phyloP scores from a whole-genome alignment of 2,797 vertebrate genomes.

The Merluccius polli region DNA sequence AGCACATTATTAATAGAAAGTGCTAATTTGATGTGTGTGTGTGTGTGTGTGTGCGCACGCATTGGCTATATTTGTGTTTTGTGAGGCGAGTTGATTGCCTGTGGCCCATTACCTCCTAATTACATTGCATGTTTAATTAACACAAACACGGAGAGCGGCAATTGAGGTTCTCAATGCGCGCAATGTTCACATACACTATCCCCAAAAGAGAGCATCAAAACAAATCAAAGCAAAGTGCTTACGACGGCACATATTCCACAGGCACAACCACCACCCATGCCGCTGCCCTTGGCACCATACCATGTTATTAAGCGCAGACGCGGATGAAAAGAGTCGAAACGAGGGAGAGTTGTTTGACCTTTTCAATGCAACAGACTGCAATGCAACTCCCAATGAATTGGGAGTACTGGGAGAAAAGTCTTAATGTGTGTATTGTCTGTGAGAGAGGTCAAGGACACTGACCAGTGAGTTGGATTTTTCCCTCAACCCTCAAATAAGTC shows the following conservation, averaged over 20 bases:
- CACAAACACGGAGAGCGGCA: slow-evolving; percentile 30
- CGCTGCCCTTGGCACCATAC: not conserved
- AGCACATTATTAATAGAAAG: not conserved
- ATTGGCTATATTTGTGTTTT: not conserved
- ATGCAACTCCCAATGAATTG: not conserved
- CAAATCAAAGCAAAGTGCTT: slow-evolving; percentile 26
- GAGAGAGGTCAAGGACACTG: not conserved
- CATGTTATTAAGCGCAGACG: not conserved
- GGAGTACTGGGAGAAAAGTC: not conserved
- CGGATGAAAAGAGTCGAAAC: not conserved
- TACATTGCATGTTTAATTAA: slow-evolving; percentile 66
- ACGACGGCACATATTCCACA: slow-evolving; percentile 21
- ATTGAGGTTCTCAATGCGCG: slow-evolving; percentile 35
- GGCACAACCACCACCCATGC: not conserved
- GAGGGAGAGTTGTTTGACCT: not conserved
- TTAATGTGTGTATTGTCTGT: not conserved
- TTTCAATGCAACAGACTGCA: not conserved
- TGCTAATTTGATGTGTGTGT: slow-evolving; percentile 5
- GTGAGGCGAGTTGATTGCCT: slow-evolving; percentile 39
- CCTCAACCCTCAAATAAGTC: no score
- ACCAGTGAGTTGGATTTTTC: no score
- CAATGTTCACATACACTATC: slow-evolving; percentile 40
- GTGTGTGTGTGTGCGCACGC: not conserved
- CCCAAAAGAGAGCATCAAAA: slow-evolving; percentile 32
- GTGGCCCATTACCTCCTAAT: slow-evolving; percentile 61